Percentiles rank a stretch among this genome's conserved stretches.
Conservation (phyloP, 2,888 invertebrate genomes). For the Phengaris alcon region DNA sequence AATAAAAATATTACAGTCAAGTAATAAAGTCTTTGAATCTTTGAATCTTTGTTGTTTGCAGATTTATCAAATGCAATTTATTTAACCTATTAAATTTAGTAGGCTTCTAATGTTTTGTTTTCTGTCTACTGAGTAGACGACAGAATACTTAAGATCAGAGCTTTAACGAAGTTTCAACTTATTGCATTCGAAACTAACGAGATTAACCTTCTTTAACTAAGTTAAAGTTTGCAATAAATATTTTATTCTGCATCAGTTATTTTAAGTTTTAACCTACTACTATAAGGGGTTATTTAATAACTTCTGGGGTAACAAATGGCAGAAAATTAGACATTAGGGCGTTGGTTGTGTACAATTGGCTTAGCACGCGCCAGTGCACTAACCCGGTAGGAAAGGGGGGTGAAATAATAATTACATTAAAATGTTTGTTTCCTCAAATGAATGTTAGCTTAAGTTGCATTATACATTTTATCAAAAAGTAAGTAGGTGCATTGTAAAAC, state of each 20-base stretch:
- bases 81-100: not conserved
- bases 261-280: no score
- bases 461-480: no score
- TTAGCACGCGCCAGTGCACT: constrained; percentile 17
- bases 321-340: constrained; percentile 25
- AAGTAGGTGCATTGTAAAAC: no score
- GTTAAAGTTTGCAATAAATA: not conserved
- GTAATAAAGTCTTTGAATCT: no score
- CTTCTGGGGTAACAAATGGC: not conserved
- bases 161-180: not conserved
- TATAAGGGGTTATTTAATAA: not conserved
- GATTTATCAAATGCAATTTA: not conserved
- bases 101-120: not conserved
- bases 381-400: not conserved
- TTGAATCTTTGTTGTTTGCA: not conserved
- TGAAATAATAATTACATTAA: not conserved
- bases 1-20: no score
- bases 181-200: not conserved
- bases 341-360: not conserved
- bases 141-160: not conserved
- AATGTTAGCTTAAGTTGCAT: no score
- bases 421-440: not conserved
- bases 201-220: not conserved
- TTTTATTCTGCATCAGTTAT: no score
- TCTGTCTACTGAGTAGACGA: not conserved